phyloP scores from a whole-genome alignment of 2,888 invertebrate species.

The Scrobipalpa costella region DNA sequence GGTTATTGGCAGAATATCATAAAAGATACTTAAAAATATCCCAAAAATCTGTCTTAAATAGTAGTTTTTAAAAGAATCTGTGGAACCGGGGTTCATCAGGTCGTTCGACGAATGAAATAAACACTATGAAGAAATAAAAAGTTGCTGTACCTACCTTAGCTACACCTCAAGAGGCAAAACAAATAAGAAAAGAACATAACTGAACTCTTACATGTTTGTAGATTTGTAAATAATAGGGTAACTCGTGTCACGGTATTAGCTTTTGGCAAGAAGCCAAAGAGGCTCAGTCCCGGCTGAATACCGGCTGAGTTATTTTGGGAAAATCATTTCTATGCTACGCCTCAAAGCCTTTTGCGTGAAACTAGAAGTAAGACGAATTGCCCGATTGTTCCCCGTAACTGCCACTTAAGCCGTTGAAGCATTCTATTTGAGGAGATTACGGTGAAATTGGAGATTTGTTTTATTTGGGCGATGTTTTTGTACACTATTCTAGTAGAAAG shows the following conservation, averaged over 20 bases:
- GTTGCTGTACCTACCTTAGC: background rate
- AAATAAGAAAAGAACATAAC: background rate
- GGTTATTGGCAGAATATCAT: too few relatives aligned
- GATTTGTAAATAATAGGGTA: slow-evolving; percentile 11
- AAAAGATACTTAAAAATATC: too few relatives aligned
- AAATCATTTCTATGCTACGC: background rate
- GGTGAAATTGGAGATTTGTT: slow-evolving; percentile 5
- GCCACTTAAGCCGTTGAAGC: background rate
- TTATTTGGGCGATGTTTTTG: background rate
- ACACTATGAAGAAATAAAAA: too few relatives aligned
- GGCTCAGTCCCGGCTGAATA: slow-evolving; percentile 5
- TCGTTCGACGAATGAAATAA: too few relatives aligned
- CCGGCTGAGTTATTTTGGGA: background rate
- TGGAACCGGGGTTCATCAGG: too few relatives aligned
- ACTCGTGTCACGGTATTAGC: background rate
- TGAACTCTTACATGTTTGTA: background rate
- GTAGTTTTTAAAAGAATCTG: too few relatives aligned
- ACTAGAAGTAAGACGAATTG: background rate
- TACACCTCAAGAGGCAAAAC: background rate
- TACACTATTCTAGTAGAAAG: background rate
- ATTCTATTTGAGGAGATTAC: background rate
- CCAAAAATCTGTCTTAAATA: too few relatives aligned
- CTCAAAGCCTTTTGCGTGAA: slow-evolving; percentile 6
- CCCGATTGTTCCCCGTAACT: background rate
- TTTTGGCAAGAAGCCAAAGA: slow-evolving; percentile 14